Percentiles rank a stretch among this genome's conserved stretches.
Conservation (phyloP, 2,888 invertebrate species). For the Diplolepis rosae region DNA sequence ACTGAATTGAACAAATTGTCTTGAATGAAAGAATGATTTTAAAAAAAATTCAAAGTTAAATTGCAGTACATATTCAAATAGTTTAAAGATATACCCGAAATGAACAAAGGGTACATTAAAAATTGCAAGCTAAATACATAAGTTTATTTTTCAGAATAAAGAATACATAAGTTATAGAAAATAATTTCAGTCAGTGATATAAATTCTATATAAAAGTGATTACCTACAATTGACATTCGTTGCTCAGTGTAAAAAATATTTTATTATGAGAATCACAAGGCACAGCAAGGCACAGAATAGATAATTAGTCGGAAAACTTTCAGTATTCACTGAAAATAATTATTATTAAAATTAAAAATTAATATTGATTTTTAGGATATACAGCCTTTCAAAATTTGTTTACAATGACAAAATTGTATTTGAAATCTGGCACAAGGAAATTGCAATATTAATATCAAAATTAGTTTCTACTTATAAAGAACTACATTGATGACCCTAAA, state of each 20-base stretch:
- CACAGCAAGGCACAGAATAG: conserved; percentile 11
- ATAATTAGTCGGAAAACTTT: background rate
- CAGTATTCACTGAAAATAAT: background rate
- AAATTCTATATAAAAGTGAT: too few relatives aligned
- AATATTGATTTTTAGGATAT: background rate
- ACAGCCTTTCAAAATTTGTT: background rate
- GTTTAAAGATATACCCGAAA: background rate
- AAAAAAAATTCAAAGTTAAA: too few relatives aligned
- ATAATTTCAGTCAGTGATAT: background rate
- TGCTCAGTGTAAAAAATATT: background rate
- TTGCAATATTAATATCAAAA: background rate
- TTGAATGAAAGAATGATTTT: too few relatives aligned
- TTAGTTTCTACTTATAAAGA: background rate
- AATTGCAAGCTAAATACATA: background rate
- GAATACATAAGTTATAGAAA: background rate
- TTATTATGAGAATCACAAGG: conserved; percentile 16
- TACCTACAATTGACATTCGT: background rate
- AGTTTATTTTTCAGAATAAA: conserved; percentile 7
- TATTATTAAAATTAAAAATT: background rate
- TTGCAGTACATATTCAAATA: background rate
- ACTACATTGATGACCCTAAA: conserved; percentile 16
- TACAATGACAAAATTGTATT: background rate
- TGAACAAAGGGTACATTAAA: background rate
- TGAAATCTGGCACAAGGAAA: background rate
- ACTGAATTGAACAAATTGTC: too few relatives aligned